Conservation (phyloP, 2,797 vertebrate genomes). For the Atherinosoma microstoma region DNA sequence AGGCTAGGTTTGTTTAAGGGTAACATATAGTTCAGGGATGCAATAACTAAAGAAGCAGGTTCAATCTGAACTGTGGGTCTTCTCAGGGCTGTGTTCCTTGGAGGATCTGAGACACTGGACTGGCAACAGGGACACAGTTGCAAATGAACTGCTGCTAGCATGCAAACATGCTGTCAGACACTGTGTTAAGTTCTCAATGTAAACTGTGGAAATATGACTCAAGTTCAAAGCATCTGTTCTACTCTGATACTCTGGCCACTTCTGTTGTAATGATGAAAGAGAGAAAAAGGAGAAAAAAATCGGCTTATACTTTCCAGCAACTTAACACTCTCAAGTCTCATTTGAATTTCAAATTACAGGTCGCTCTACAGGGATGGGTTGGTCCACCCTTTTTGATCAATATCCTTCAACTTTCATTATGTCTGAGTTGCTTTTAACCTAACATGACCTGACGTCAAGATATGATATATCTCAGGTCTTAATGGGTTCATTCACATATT, state of each 20-base stretch:
- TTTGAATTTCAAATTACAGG: not conserved
- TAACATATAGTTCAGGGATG: not conserved
- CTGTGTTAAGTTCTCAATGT: slow-evolving; percentile 3
- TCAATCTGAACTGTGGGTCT: not conserved
- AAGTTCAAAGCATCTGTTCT: slow-evolving; percentile 26
- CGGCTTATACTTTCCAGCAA: not conserved
- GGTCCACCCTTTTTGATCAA: not conserved
- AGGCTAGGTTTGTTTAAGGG: not conserved
- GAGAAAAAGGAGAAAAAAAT: not conserved
- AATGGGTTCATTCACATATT: not conserved
- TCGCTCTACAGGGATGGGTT: not conserved
- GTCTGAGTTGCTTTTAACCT: not conserved
- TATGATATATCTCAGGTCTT: not conserved
- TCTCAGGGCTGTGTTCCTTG: not conserved
- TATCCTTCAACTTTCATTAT: not conserved
- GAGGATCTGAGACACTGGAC: slow-evolving; percentile 10
- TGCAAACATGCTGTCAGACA: slow-evolving; percentile 24
- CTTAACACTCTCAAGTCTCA: not conserved
- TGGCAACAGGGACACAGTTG: slow-evolving; percentile 31
- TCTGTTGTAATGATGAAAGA: not conserved
- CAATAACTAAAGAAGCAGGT: not conserved
- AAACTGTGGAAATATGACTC: slow-evolving; percentile 33
- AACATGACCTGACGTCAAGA: not conserved
- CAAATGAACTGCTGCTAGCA: slow-evolving; percentile 24
- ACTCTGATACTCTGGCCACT: not conserved